Evolutionary conservation across 1,140 invertebrate genomes (phyloP).

Genomic region (Sarcophaga peregrina): DNA sequence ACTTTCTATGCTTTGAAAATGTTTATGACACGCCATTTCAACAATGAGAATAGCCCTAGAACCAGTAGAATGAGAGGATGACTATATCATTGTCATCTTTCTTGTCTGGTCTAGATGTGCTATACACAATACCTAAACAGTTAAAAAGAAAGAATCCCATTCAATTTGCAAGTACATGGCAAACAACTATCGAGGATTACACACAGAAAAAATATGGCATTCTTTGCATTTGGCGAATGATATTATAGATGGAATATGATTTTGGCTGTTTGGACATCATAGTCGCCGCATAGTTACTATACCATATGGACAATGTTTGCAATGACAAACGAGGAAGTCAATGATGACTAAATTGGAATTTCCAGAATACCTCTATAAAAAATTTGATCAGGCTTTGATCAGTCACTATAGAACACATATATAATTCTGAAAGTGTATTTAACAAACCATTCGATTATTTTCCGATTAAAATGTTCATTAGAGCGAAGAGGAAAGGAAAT

Average conservation of each 20-base stretch:
- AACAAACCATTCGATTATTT: not conserved
- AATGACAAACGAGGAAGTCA: too few relatives aligned
- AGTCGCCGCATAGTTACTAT: too few relatives aligned
- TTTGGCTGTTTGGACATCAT: too few relatives aligned
- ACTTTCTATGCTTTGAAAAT: slow-evolving; percentile 5
- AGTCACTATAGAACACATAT: too few relatives aligned
- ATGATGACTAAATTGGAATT: too few relatives aligned
- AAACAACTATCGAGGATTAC: not conserved
- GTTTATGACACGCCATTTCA: slow-evolving; percentile 20
- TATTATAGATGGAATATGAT: too few relatives aligned
- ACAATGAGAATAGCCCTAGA: not conserved
- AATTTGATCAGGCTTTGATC: too few relatives aligned
- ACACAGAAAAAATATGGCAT: not conserved
- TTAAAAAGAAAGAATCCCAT: not conserved
- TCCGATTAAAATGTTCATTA: slow-evolving; percentile 25
- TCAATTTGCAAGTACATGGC: not conserved
- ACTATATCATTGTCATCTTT: not conserved
- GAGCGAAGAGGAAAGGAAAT: not conserved
- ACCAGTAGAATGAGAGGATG: not conserved
- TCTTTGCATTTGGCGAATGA: too few relatives aligned
- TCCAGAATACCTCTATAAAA: too few relatives aligned
- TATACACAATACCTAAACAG: not conserved
- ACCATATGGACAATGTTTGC: too few relatives aligned
- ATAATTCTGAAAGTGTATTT: too few relatives aligned
- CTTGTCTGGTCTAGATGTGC: not conserved